Evolutionary conservation across 53 echinoderm and acorn worm genomes (phyloP), one percentile per base, ranked within the genome.

Genomic region (Crossaster papposus): DNA sequence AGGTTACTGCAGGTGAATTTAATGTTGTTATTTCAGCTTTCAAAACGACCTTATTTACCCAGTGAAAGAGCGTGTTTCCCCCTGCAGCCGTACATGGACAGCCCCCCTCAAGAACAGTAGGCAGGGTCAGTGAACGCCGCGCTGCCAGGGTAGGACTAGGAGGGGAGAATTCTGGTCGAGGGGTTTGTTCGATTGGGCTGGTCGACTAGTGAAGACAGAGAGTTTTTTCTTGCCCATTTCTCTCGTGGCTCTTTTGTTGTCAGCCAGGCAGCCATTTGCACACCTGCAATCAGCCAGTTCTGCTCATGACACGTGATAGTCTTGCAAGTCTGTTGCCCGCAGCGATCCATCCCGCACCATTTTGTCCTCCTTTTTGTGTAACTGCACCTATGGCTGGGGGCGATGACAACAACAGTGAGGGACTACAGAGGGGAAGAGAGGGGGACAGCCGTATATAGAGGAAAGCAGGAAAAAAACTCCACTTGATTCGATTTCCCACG

Each of bases 1-100:
- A 91, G 91, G 91, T 91, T 91, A 91, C 91, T 85, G 78, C 79
- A 91, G 91, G 91, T 91, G 91, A 83, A 83, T 53, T 79, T 55
- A 72, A 72, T 79, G 91, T 78, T 91, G 91, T 91, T 91, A 84
- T 91, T 91, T 80, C 91, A 91, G 91, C 91, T 91, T 91, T 91
- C 91, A 91, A 91, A 91, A 91, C 79, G 91, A 78, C 75, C 91
- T 65, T 91, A 91, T 91, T 91, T 91, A 77, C 91, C 85, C 91
- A 80, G 84, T 68, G 63, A 79, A 77, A 91, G 85, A 91, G 91
- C 91, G 91, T 91, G 91, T 91, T 91, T 85, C 14, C 91, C 44
- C 91, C 91, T 78, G 78, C 30, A 91, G 91, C 84, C n/a, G 37
- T 91, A 91, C 91, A 91, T 36, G 91, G 79, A 85, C 55, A 50